Percentiles rank a stretch among this genome's conserved stretches.
Conservation (phyloP, 2,113 vertebrate species). For the Balaenoptera acutorostrata region DNA sequence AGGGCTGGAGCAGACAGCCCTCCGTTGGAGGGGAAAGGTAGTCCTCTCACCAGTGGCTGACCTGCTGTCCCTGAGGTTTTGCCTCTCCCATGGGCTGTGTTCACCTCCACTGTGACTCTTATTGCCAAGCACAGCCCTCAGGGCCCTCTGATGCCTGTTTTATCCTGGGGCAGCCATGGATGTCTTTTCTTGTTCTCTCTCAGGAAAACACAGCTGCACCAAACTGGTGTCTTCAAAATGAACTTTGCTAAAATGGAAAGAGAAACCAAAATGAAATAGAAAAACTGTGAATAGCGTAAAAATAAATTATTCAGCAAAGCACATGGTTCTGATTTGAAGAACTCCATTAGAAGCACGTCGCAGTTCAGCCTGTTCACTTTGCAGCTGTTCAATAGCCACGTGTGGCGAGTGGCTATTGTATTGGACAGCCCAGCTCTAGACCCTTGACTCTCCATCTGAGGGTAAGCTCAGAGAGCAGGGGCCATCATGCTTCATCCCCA, state of each 20-base stretch:
- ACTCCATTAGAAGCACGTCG: neutral
- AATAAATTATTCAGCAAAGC: neutral
- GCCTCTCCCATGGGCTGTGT: neutral
- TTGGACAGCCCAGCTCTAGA: neutral
- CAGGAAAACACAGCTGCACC: neutral
- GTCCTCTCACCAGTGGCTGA: neutral
- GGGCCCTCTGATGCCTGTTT: neutral
- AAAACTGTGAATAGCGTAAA: neutral
- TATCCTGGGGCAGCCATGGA: neutral
- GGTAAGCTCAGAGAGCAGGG: neutral
- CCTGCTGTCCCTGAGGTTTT: neutral
- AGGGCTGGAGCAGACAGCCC: neutral
- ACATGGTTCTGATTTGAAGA: neutral
- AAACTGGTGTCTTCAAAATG: conserved; percentile 13
- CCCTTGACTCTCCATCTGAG: neutral
- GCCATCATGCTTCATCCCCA: accelerated
- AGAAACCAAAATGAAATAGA: conserved; percentile 10
- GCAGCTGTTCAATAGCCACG: neutral
- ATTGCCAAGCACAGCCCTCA: accelerated
- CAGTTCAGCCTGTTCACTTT: neutral
- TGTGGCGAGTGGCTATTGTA: neutral
- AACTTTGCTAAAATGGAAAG: conserved; percentile 15
- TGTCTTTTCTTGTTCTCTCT: neutral
- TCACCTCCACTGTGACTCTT: neutral
- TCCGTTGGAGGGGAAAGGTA: neutral